Percentiles rank a stretch among this genome's conserved stretches.
phyloP scores from a whole-genome alignment of 2,888 invertebrate genomes.

The Coenonympha arcania region DNA sequence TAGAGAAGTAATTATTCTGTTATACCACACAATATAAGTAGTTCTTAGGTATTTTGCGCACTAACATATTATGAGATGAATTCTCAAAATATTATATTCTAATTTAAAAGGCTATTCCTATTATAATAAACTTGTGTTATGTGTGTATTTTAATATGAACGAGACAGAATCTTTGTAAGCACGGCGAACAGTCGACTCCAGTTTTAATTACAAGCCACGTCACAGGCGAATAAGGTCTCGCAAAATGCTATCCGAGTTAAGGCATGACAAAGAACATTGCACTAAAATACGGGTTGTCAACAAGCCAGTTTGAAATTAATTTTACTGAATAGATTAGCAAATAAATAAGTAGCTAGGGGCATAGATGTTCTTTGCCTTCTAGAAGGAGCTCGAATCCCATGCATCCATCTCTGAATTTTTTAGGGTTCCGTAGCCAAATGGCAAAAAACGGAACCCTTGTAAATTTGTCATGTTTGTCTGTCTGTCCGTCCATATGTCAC shows the following conservation, averaged over 20 bases:
- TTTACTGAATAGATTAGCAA: too few species aligned
- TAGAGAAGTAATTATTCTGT: too few species aligned
- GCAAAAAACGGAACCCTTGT: too few species aligned
- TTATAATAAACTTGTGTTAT: neutral
- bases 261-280: constrained; percentile 33
- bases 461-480: too few species aligned
- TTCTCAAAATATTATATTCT: neutral
- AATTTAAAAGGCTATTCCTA: neutral
- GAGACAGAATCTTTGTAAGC: constrained; percentile 3
- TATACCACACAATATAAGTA: too few species aligned
- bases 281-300: constrained; percentile 36
- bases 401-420: too few species aligned
- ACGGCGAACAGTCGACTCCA: constrained; percentile 29
- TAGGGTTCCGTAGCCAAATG: too few species aligned
- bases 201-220: constrained; percentile 36
- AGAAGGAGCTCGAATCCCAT: too few species aligned
- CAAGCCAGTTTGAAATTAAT: constrained; percentile 24
- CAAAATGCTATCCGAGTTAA: constrained; percentile 28
- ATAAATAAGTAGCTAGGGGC: too few species aligned
- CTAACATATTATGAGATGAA: neutral
- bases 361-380: too few species aligned
- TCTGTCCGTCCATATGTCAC: too few species aligned
- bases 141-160: neutral
- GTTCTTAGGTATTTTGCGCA: too few species aligned
- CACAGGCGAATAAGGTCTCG: constrained; percentile 26